A percentile compares a stretch with the other conserved stretches of the same genome.
phyloP scores from a whole-genome alignment of 1,140 invertebrate species.

The Cyrtorhinus lividipennis region DNA sequence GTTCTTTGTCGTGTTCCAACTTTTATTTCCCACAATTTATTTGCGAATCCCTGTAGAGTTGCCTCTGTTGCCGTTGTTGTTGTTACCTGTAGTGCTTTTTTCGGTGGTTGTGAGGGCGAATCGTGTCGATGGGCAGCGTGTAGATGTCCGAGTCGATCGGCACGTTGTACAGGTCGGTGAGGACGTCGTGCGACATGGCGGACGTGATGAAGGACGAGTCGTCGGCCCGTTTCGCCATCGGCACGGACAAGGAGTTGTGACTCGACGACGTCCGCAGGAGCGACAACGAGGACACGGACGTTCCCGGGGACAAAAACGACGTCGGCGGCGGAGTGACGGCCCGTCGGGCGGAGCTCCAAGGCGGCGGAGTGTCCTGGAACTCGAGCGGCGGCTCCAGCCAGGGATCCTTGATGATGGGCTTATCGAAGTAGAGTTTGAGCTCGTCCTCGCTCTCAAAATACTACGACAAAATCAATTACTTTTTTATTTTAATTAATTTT shows the following conservation, averaged over 20 bases:
- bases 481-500: background rate
- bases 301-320: constrained; percentile 28
- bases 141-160: constrained; percentile 75
- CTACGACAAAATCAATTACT: constrained; percentile 28
- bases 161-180: constrained; percentile 68
- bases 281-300: constrained; percentile 31
- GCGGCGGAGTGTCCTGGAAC: constrained; percentile 50
- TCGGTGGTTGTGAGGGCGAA: constrained; percentile 43
- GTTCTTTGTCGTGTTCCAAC: too few species aligned
- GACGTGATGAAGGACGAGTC: constrained; percentile 74
- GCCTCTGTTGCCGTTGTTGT: too few species aligned
- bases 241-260: constrained; percentile 60
- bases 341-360: constrained; percentile 26
- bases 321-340: constrained; percentile 29
- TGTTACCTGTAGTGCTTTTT: constrained; percentile 32
- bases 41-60: too few species aligned
- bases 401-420: background rate
- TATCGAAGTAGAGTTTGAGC: constrained; percentile 16
- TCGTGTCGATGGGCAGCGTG: constrained; percentile 64
- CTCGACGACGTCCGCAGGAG: constrained; percentile 60
- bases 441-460: constrained; percentile 51
- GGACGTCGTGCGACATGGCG: constrained; percentile 65
- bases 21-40: too few species aligned
- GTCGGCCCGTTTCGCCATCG: constrained; percentile 49
- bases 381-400: constrained; percentile 30